Percentiles rank a stretch among this genome's conserved stretches.
These are phyloP conservation scores for Platyscapa corneri DNA, from an alignment of 1,140 invertebrate genomes.

Conservation along the genomic window DNA sequence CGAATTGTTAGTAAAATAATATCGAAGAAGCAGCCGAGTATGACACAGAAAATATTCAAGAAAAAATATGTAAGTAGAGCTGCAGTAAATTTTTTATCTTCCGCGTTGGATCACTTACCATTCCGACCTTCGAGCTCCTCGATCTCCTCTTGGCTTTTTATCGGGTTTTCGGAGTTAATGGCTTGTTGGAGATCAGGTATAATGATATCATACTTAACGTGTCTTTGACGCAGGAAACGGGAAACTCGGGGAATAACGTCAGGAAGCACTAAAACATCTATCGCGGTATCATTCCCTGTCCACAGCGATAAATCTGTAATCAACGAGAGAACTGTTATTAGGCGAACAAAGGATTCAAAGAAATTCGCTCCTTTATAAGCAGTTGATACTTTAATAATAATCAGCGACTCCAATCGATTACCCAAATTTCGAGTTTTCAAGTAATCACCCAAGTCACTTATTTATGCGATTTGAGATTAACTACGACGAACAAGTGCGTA, in stretches of 20 bases:
- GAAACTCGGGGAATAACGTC: slow-evolving; percentile 74
- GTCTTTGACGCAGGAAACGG: slow-evolving; percentile 65
- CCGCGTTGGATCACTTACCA: slow-evolving; percentile 74
- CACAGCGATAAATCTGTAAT: slow-evolving; percentile 80
- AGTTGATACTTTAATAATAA: no score
- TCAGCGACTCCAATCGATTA: no score
- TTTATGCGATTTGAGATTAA: no score
- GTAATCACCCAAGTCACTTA: no score
- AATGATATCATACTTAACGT: slow-evolving; percentile 77
- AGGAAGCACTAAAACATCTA: slow-evolving; percentile 81
- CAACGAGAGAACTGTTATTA: not conserved
- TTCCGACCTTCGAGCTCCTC: slow-evolving; percentile 81
- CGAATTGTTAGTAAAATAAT: not conserved
- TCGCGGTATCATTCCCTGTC: slow-evolving; percentile 79
- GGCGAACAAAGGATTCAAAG: not conserved
- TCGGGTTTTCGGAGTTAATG: slow-evolving; percentile 86
- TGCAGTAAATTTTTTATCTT: not conserved
- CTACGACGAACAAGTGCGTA: no score
- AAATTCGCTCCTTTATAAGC: no score
- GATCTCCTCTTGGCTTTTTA: slow-evolving; percentile 77
- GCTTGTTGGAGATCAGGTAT: slow-evolving; percentile 85
- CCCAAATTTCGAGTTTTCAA: no score
- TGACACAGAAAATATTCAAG: not conserved
- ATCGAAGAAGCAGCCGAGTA: not conserved
- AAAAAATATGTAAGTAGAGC: not conserved